Evolutionary conservation across 2,888 invertebrate genomes (phyloP).

Genomic region (Scaptomyza polygonia): DNA sequence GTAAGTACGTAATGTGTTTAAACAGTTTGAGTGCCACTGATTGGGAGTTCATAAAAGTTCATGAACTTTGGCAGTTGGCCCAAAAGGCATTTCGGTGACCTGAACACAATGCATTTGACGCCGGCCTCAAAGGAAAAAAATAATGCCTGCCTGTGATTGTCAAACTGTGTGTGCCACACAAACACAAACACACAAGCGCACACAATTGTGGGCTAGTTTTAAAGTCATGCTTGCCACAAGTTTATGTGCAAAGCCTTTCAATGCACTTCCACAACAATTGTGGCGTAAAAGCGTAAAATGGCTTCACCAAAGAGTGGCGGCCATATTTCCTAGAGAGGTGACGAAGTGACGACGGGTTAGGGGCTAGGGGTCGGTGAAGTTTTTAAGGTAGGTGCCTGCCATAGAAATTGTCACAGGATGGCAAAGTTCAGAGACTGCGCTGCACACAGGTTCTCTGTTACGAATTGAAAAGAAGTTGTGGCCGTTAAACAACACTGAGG

Average conservation of each 20-base stretch:
- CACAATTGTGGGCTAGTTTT: conserved; percentile 71
- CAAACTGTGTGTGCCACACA: conserved; percentile 58
- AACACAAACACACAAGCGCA: conserved; percentile 14
- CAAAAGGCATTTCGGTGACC: conserved; percentile 65
- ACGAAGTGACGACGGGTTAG: neutral
- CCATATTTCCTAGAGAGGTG: neutral
- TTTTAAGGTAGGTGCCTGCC: conserved; percentile 39
- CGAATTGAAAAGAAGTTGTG: conserved; percentile 68
- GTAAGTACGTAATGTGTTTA: conserved; percentile 21
- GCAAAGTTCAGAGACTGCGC: conserved; percentile 70
- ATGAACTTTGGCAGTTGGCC: conserved; percentile 69
- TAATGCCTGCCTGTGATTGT: conserved; percentile 40
- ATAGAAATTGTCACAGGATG: conserved; percentile 76
- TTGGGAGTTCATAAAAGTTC: conserved; percentile 65
- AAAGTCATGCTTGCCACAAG: conserved; percentile 69
- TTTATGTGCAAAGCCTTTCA: conserved; percentile 61
- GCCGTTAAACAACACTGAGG: conserved; percentile 34
- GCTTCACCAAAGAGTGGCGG: conserved; percentile 48
- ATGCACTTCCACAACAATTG: conserved; percentile 75
- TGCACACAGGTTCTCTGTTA: conserved; percentile 30
- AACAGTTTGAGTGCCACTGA: conserved; percentile 55
- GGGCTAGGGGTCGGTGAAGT: too few relatives aligned
- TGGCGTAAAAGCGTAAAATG: conserved; percentile 80
- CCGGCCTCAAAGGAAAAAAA: conserved; percentile 64
- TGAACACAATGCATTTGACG: conserved; percentile 66